Percentiles rank a stretch among this genome's conserved stretches.
phyloP scores from a whole-genome alignment of 2,113 vertebrate species.

The Edolisoma coerulescens region DNA sequence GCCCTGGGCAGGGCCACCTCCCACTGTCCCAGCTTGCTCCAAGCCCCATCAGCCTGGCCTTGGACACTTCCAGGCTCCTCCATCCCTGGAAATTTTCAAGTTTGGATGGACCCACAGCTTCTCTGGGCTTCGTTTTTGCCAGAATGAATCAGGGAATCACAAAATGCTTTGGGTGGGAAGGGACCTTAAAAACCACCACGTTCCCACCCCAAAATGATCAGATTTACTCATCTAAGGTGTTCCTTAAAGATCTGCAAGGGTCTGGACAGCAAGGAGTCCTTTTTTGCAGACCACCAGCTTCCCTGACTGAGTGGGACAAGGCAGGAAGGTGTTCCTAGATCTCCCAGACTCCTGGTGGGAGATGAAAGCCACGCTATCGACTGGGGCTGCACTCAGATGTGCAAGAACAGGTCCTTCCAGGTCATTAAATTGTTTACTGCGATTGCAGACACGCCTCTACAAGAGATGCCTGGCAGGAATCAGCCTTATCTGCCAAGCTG shows the following conservation, averaged over 20 bases:
- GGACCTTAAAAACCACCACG: neutral
- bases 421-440: conserved; percentile 28
- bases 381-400: neutral
- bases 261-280: neutral
- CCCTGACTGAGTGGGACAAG: neutral
- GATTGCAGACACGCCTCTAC: neutral
- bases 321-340: neutral
- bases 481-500: neutral
- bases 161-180: neutral
- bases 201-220: neutral
- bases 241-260: neutral
- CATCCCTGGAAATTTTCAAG: neutral
- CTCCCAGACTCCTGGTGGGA: neutral
- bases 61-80: neutral
- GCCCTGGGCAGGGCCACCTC: neutral
- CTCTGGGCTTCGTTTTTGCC: neutral
- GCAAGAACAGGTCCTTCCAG: conserved; percentile 56
- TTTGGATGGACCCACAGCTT: neutral
- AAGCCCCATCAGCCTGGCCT: neutral
- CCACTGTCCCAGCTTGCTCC: neutral
- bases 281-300: neutral
- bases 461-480: neutral
- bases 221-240: neutral
- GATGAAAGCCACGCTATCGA: neutral
- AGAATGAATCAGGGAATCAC: neutral